Evolutionary conservation across 2,113 vertebrate species (phyloP), one percentile per base, ranked within the genome.

Genomic region (Sinocyclocheilus grahami): DNA sequence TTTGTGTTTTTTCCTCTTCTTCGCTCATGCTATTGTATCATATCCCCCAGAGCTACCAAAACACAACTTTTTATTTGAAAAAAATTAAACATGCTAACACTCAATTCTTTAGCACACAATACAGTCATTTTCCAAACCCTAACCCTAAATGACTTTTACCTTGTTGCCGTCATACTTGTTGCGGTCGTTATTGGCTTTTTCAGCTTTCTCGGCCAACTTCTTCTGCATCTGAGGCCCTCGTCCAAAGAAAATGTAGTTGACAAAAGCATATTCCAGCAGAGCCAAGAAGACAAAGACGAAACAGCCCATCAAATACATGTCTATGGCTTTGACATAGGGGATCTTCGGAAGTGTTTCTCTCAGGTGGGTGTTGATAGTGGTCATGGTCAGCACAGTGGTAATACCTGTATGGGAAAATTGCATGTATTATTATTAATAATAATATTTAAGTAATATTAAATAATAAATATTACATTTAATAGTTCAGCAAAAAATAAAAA

Each of bases 261-360:
- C 97, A 58, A 98, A 97, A 87, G 97, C 97, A 8, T 98, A 98
- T 92, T 98, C 97, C 89, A 98, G 96, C 94, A 98, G 95, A 84
- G 97, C 97, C 94, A 98, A 93, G 95, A 98, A 98, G 89, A 98
- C 97, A 58, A 98, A 98, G 71, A 98, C 97, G 88, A 98, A 98
- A 93, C 97, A 98, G 91, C 97, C 97, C 97, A 98, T 98, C 90
- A 98, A 94, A 94, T 98, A 97, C 96, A 98, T 96, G 94, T 98
- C 97, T 89, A 98, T 98, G 86, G 97, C 97, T 94, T 98, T 98
- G 86, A 98, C 97, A 39, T 98, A 98, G 0, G 97, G 97, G 90
- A 98, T 98, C 93, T 98, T 98, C 88, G 97, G 97, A 78, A 98
- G 93, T 39, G 97, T 98, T 90, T 98, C 97, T 90, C 97, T 94